Base-by-base conservation (phyloP, 2,113 vertebrate genomes). In the Cyprinodon tularosa region DNA sequence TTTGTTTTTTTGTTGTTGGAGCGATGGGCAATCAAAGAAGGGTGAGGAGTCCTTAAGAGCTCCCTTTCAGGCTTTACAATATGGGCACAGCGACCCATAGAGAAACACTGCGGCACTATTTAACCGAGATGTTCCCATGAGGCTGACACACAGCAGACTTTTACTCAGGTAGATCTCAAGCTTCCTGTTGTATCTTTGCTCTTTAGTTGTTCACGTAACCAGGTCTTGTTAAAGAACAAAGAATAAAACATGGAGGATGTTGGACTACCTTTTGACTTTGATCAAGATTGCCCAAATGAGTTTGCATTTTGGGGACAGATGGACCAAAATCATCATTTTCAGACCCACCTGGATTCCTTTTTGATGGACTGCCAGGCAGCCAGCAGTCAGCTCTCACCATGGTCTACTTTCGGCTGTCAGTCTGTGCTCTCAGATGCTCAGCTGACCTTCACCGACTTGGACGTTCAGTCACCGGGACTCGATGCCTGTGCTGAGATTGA, bases 291-390 rank as follows among this genome's bases (percentile, higher is more conserved):
- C 2, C 0, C n/a, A 1, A 75, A 79, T 0, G 94, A 96, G 14
- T 92, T 89, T 36, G 85, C 87, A 14, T 93, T 94, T 66, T 96
- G 95, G 95, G 92, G 91, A 6, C 87, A 89, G 5, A 68, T 82
- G 37, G 92, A 94, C 13, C 76, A 87, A 0, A 90, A 42, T 0
- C 1, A 73, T 0, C 92, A 94, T 72, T 84, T 90, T 39, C 93
- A 92, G 62, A 71, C 81, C 8, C 90, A 93, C 40, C 62, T 94
- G 84, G 94, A 95, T 29, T 73, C 65, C 20, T 69, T 94, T 65
- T 78, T 93, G 4, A 71, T 90, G 37, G 94, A 94, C 76, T 94
- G 83, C 64, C 74, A 79, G 3, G 40, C 88, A 1, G 50, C 89
- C 63, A 50, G 42, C 0, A 92, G 85, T 5, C 85, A 87, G 17